Conservation (phyloP, 1,140 invertebrate genomes). For the Nephila pilipes region DNA sequence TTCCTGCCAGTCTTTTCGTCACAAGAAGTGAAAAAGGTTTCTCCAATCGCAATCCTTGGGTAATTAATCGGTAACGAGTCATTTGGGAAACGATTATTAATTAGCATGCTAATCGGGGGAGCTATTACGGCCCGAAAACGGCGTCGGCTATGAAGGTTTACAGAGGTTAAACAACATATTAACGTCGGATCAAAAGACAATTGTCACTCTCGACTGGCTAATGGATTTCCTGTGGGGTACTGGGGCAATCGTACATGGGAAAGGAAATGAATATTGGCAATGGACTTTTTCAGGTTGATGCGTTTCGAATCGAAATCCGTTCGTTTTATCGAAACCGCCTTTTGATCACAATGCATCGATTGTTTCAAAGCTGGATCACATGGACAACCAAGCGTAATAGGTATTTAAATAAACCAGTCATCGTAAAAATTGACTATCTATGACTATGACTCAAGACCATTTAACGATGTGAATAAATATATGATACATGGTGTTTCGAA, state of each 20-base stretch:
- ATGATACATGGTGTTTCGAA: too few relatives aligned
- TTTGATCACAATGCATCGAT: not conserved
- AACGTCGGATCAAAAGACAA: conserved; percentile 56
- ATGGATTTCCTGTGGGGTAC: conserved; percentile 41
- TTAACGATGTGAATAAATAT: too few relatives aligned
- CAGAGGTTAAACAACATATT: conserved; percentile 63
- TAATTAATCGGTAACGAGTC: conserved; percentile 66
- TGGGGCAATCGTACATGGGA: not conserved
- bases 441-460: too few relatives aligned
- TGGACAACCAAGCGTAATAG: too few relatives aligned
- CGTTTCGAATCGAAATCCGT: not conserved
- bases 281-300: not conserved
- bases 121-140: conserved; percentile 42
- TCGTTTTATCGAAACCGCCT: not conserved
- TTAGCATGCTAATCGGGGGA: conserved; percentile 63
- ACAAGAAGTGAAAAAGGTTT: not conserved
- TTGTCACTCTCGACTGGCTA: conserved; percentile 35
- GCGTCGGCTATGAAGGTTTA: conserved; percentile 35
- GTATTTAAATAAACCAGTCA: too few relatives aligned
- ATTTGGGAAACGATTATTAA: conserved; percentile 67
- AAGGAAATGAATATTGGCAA: not conserved
- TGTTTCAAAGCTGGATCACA: not conserved
- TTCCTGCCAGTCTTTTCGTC: not conserved
- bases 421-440: too few relatives aligned
- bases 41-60: conserved; percentile 19